These are phyloP conservation scores for Acronicta leporina DNA, from an alignment of 2,888 invertebrate species.

Conservation along the genomic window DNA sequence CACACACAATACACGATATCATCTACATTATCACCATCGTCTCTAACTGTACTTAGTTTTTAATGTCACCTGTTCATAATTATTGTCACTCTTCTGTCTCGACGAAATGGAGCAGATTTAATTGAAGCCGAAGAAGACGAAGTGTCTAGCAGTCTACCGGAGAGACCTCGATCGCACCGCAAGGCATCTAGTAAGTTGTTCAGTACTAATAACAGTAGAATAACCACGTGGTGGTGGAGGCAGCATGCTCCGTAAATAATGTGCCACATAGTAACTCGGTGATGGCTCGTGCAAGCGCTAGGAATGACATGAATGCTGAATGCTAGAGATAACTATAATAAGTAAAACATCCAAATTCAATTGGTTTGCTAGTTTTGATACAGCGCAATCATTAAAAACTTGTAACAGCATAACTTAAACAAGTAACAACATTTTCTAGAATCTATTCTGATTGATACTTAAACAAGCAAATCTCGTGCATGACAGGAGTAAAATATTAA, in stretches of 20 bases:
- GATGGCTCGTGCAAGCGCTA: slow-evolving; percentile 41
- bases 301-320: slow-evolving; percentile 15
- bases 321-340: slow-evolving; percentile 22
- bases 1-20: slow-evolving; percentile 62
- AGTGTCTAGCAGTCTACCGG: slow-evolving; percentile 83
- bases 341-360: background rate
- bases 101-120: slow-evolving; percentile 83
- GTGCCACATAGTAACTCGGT: slow-evolving; percentile 42
- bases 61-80: slow-evolving; percentile 65
- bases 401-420: slow-evolving; percentile 30
- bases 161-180: slow-evolving; percentile 82
- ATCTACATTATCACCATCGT: slow-evolving; percentile 57
- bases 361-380: slow-evolving; percentile 11
- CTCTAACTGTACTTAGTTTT: slow-evolving; percentile 63
- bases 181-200: slow-evolving; percentile 89
- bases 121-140: slow-evolving; percentile 89
- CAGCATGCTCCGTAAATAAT: slow-evolving; percentile 54
- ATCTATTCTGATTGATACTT: slow-evolving; percentile 6
- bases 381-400: slow-evolving; percentile 19
- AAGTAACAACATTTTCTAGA: background rate
- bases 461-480: slow-evolving; percentile 24
- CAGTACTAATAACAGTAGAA: slow-evolving; percentile 49
- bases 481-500: slow-evolving; percentile 35
- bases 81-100: slow-evolving; percentile 54
- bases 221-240: slow-evolving; percentile 51